A percentile compares a stretch with the other conserved stretches of the same genome.
Evolutionary conservation across 2,113 vertebrate genomes (phyloP).

Genomic region (Gallinago media): DNA sequence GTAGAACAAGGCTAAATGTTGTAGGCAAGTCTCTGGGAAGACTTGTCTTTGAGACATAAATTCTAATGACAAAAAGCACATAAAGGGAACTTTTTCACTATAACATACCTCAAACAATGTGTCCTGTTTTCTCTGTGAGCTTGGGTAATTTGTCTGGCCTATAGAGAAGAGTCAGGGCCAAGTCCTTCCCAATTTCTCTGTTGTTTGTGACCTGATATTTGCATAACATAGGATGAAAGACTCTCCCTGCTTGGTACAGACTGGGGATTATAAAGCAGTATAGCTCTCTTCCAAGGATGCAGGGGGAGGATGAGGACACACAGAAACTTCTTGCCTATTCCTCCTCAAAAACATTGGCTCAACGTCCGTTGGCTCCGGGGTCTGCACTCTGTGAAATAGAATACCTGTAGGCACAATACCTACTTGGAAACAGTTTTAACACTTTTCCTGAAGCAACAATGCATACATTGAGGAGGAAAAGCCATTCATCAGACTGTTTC

Average conservation of each 20-base stretch:
- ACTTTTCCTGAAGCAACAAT: background rate
- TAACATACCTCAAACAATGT: conserved; percentile 46
- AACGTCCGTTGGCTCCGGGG: background rate
- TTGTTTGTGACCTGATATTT: background rate
- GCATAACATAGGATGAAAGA: background rate
- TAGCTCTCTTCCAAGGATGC: background rate
- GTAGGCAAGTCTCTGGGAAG: conserved; percentile 50
- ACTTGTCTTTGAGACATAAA: conserved; percentile 61
- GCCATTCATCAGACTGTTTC: background rate
- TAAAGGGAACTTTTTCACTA: conserved; percentile 54
- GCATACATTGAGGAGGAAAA: background rate
- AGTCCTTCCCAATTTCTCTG: background rate
- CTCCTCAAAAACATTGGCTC: background rate
- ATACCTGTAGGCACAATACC: background rate
- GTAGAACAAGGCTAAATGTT: conserved; percentile 53
- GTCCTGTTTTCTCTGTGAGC: conserved; percentile 26
- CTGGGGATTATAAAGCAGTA: background rate
- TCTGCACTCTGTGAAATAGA: background rate
- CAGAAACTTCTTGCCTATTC: background rate
- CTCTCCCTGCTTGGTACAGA: background rate
- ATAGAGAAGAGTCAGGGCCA: background rate
- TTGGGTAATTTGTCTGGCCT: conserved; percentile 51
- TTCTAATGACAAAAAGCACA: conserved; percentile 64
- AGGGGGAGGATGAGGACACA: background rate
- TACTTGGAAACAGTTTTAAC: background rate